Evolutionary conservation across 2,888 invertebrate genomes (phyloP), one percentile per base, ranked within the genome.

Genomic region (Polyommatus iphigenia): DNA sequence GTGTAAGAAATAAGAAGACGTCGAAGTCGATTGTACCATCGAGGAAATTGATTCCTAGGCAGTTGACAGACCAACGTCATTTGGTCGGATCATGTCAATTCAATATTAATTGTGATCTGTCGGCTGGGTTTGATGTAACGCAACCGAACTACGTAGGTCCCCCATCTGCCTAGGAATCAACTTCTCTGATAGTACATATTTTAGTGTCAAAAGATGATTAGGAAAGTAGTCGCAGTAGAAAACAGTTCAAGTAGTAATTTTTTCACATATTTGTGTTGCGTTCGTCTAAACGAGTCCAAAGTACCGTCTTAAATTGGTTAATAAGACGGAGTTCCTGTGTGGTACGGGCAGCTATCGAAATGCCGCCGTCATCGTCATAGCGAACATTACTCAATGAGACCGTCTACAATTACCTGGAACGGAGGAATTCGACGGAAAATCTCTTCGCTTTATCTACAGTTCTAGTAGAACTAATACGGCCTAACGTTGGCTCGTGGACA

Each of bases 301-400:
- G 90, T 91, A 87, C 88, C 82, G 82, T 82, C 83, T 85, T 87
- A 86, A 91, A 93, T 93, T 93, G 92, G 91, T 90, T 91, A 93
- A 93, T 92, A 87, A 87, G 83, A 85, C 80, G 84, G 82, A 85
- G 91, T 92, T 92, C 91, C 92, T 89, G 91, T 86, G 85, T 84
- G 83, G 84, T 85, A 84, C 85, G 82, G 83, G 86, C 86, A 84
- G 86, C 88, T 87, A 89, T 91, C 89, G 91, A 89, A 87, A 88
- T 83, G 84, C 87, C 87, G 86, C 82, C 87, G 86, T 85, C 87
- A 85, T 85, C 87, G 86, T 85, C 87, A 85, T 85, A 83, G 85
- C 82, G 80, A 83, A 83, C 83, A 90, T 92, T 91, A 89, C 84
- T 87, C 88, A 92, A 90, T 91, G 85, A 89, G 87, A 84, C 82